Evolutionary conservation across 2,888 invertebrate genomes (phyloP), one percentile per base, ranked within the genome.

Genomic region (Xylota sylvarum): DNA sequence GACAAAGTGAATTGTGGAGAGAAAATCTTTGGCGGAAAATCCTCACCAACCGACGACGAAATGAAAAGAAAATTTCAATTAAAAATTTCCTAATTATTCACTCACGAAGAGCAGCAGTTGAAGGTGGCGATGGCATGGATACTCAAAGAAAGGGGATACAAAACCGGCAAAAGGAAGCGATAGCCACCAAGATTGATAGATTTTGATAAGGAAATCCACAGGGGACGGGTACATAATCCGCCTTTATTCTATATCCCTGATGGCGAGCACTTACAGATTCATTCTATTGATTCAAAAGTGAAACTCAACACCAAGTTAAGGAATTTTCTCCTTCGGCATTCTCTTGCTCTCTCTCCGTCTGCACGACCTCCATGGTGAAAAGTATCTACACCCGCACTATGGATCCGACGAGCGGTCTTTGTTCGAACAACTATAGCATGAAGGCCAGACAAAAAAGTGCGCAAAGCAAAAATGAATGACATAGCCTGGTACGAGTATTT

Each of bases 11-110:
- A 60, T 27, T 58, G 14, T 0, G n/a, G 12, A 30, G 12, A 27
- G 10, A 19, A 62, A 77, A 70, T 82, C 70, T 70, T 17, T 35
- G 64, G 32, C 64, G 77, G 67, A 30, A 55, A 73, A 74, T 73
- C 78, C n/a, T n/a, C n/a, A n/a, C 62, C 48, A 12, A 19, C 2
- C 0, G 37, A n/a, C 7, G 17, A 46, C 67, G 37, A 60, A 64
- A 48, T 48, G 72, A 73, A 60, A 70, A 52, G 69, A 76, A 80
- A 80, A 80, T 80, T 85, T 76, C 84, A 80, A 85, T 85, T 85
- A 80, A 85, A 80, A 69, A 80, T 85, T 73, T 30, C 74, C 84
- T 85, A 85, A 85, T 85, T 76, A 85, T 70, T 80, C 70, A 76
- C 84, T 81, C 74, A 81, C 80, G 79, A 83, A 3, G 2, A 19